Evolutionary conservation across 2,113 vertebrate genomes (phyloP).

Genomic region (Xerus inauris): DNA sequence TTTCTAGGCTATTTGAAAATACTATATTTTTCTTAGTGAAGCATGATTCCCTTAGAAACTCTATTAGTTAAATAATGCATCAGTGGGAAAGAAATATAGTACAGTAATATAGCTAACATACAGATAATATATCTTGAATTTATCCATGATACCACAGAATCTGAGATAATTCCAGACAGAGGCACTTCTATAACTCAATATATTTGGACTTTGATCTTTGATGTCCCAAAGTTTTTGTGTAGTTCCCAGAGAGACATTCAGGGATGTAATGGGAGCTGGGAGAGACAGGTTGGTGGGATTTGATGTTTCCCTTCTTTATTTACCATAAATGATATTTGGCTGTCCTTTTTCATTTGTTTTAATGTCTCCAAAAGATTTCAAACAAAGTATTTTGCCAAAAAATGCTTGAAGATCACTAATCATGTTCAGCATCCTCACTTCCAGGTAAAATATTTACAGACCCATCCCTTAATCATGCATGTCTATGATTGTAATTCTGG

Average conservation of each 20-base stretch:
- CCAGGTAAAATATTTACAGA: background rate
- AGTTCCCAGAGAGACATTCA: background rate
- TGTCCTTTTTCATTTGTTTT: background rate
- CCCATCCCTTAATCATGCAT: background rate
- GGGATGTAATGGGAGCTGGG: background rate
- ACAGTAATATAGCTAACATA: background rate
- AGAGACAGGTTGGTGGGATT: background rate
- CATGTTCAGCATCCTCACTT: background rate
- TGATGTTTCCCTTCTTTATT: background rate
- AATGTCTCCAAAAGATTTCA: background rate
- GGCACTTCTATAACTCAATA: background rate
- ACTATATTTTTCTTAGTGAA: background rate
- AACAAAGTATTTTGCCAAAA: background rate
- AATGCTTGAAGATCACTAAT: background rate
- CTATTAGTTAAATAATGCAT: background rate
- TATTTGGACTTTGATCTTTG: background rate
- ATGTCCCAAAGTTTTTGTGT: background rate
- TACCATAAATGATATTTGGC: background rate
- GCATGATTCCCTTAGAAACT: background rate
- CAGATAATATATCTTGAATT: background rate
- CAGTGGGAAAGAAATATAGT: background rate
- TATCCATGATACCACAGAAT: background rate
- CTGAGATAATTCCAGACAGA: background rate
- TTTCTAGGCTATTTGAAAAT: conserved; percentile 38
- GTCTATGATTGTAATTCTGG: background rate